A percentile compares a stretch with the other conserved stretches of the same genome.
phyloP scores from a whole-genome alignment of 2,113 vertebrate genomes.

The Odocoileus hemionus region DNA sequence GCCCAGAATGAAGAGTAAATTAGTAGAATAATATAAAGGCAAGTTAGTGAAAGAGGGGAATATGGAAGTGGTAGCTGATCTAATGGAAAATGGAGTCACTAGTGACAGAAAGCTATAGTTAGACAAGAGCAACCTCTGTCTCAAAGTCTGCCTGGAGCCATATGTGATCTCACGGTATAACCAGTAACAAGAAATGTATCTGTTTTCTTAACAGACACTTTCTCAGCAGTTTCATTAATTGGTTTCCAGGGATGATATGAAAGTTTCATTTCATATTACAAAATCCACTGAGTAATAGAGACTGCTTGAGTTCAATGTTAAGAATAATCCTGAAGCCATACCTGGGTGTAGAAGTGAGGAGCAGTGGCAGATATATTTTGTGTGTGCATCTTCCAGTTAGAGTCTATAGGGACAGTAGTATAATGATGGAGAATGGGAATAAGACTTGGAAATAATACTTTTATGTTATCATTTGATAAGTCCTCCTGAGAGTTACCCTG shows the following conservation, averaged over 20 bases:
- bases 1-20: not conserved
- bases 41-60: not conserved
- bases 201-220: not conserved
- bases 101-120: not conserved
- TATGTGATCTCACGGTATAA: not conserved
- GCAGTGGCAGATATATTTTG: not conserved
- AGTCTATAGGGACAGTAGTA: not conserved
- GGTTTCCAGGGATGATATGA: not conserved
- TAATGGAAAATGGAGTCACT: not conserved
- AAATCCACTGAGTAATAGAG: not conserved
- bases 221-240: not conserved
- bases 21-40: not conserved
- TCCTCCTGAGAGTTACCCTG: not conserved
- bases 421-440: not conserved
- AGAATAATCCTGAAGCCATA: not conserved
- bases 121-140: not conserved
- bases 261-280: not conserved
- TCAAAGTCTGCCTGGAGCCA: not conserved
- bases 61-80: not conserved
- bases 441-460: not conserved
- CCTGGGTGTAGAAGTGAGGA: not conserved
- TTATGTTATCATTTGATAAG: not conserved
- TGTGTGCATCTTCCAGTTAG: not conserved
- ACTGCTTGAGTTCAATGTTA: not conserved
- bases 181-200: not conserved